Evolutionary conservation across 2,113 vertebrate genomes (phyloP).

Genomic region (Sigmodon hispidus): DNA sequence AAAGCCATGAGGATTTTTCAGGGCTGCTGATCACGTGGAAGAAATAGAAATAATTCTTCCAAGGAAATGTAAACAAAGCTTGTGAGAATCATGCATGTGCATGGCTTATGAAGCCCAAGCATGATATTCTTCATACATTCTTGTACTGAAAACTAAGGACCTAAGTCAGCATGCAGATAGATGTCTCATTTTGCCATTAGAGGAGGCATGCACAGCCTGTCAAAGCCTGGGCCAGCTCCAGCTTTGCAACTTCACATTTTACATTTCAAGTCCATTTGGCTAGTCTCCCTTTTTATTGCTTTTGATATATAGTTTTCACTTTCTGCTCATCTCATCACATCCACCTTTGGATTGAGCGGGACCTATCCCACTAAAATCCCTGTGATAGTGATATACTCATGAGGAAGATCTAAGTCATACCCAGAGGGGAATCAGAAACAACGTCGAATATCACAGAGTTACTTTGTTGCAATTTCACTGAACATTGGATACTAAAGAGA

Average conservation of each 20-base stretch:
- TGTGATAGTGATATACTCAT: neutral
- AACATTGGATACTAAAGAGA: neutral
- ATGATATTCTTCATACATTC: neutral
- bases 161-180: neutral
- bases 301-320: neutral
- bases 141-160: neutral
- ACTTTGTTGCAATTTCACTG: neutral
- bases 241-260: neutral
- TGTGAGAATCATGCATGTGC: neutral
- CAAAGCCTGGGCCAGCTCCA: neutral
- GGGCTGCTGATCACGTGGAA: neutral
- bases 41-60: neutral
- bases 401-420: neutral
- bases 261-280: neutral
- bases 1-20: neutral
- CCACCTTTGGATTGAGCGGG: neutral
- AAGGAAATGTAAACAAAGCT: neutral
- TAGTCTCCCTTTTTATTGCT: neutral
- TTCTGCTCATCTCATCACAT: neutral
- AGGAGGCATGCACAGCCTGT: neutral
- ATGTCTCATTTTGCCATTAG: neutral
- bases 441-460: neutral
- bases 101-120: neutral
- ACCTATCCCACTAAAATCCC: neutral
- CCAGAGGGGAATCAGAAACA: neutral